A percentile compares a stretch with the other conserved stretches of the same genome.
phyloP scores from a whole-genome alignment of 2,113 vertebrate species.

The Cygnus buccinator region DNA sequence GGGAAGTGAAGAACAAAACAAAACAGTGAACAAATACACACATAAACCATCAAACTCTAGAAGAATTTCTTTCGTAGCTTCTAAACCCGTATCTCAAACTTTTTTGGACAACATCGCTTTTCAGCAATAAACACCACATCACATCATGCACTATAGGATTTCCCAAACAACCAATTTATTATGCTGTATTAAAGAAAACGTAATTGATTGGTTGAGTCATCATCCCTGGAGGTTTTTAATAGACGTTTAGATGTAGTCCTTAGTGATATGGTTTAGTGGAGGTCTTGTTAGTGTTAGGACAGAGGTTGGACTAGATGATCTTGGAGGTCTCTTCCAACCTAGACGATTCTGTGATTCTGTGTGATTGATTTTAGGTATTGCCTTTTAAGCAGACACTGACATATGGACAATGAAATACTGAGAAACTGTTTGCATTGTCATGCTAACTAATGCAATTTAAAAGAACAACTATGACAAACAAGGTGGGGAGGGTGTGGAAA shows the following conservation, averaged over 20 bases:
- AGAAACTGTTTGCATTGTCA: not conserved
- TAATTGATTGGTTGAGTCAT: not conserved
- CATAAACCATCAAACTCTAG: not conserved
- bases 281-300: too few relatives aligned
- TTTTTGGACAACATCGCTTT: not conserved
- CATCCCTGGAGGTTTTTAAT: too few relatives aligned
- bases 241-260: too few relatives aligned
- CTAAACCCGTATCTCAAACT: not conserved
- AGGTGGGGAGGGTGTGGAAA: not conserved
- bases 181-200: not conserved
- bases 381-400: not conserved
- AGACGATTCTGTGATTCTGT: too few relatives aligned
- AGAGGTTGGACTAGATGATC: too few relatives aligned
- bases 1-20: not conserved
- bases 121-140: not conserved
- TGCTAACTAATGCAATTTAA: not conserved
- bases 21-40: not conserved
- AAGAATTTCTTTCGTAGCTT: not conserved
- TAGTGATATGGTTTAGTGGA: too few relatives aligned
- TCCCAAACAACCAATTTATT: not conserved
- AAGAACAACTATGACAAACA: not conserved
- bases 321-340: too few relatives aligned
- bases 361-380: not conserved
- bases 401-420: not conserved
- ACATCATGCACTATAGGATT: accelerated